Percentiles rank a stretch among this genome's conserved stretches.
Evolutionary conservation across 2,888 invertebrate species (phyloP).

Genomic region (Imbricaverruca yamaguchii): DNA sequence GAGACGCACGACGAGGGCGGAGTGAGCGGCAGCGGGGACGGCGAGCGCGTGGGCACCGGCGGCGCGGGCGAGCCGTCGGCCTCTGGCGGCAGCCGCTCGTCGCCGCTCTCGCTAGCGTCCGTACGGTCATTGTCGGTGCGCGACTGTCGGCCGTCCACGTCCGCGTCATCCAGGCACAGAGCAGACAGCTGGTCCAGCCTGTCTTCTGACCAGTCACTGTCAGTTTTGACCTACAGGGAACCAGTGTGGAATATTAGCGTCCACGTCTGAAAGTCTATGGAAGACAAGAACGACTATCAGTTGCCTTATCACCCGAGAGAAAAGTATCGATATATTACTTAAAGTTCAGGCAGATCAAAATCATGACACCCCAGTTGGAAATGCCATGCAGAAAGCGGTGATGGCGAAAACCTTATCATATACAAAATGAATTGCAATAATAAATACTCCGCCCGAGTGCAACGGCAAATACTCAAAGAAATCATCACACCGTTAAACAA

Average conservation of each 20-base stretch:
- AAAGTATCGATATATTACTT: too few species aligned
- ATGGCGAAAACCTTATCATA: too few species aligned
- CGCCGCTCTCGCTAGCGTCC: background rate
- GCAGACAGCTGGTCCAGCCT: background rate
- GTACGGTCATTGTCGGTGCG: background rate
- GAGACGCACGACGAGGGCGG: background rate
- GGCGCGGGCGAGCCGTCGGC: background rate
- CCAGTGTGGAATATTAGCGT: background rate
- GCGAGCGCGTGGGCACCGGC: background rate
- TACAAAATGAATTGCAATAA: too few species aligned
- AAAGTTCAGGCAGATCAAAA: too few species aligned
- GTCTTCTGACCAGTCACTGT: slow-evolving; percentile 9
- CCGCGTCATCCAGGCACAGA: background rate
- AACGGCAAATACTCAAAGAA: too few species aligned
- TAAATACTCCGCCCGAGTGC: too few species aligned
- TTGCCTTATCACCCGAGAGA: too few species aligned
- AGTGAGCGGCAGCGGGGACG: slow-evolving; percentile 4
- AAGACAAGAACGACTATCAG: too few species aligned
- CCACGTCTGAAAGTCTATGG: background rate
- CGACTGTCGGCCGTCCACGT: background rate
- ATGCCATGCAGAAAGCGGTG: too few species aligned
- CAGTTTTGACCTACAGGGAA: background rate
- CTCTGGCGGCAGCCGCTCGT: background rate
- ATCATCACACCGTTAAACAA: too few species aligned
- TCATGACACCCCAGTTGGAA: too few species aligned